A percentile compares a stretch with the other conserved stretches of the same genome.
phyloP scores from a whole-genome alignment of 1,140 invertebrate species.

The Cardiocondyla obscurior region DNA sequence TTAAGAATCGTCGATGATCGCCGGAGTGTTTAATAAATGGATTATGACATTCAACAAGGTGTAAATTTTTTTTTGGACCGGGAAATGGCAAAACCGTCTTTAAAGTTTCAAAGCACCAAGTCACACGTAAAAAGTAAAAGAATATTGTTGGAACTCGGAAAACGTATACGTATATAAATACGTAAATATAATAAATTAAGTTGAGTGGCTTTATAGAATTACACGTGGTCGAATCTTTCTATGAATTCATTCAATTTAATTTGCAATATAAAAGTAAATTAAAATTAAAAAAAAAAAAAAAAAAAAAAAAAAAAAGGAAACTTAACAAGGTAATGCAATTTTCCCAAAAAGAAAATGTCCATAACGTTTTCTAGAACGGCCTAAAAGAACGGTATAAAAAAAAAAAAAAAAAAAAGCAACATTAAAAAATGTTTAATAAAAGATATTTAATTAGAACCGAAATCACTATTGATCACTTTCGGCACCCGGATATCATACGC shows the following conservation, averaged over 20 bases:
- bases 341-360: not conserved
- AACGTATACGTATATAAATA: not conserved
- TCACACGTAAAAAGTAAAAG: not conserved
- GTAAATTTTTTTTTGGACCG: not conserved
- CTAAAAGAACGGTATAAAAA: too few relatives aligned
- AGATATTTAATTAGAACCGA: not conserved
- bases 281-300: too few relatives aligned
- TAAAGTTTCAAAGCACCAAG: not conserved
- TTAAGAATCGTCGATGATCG: constrained; percentile 31
- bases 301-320: too few relatives aligned
- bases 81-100: not conserved
- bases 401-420: too few relatives aligned
- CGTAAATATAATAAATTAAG: not conserved
- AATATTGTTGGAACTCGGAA: not conserved
- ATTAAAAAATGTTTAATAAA: not conserved
- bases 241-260: too few relatives aligned
- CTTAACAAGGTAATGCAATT: not conserved
- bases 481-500: not conserved
- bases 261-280: too few relatives aligned
- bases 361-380: not conserved
- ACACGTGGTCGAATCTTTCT: too few relatives aligned
- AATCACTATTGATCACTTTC: not conserved
- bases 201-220: too few relatives aligned
- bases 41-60: constrained; percentile 11
- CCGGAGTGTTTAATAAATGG: not conserved